Base-by-base conservation (phyloP, 2,797 vertebrate genomes). In the Novumbra hubbsi region DNA sequence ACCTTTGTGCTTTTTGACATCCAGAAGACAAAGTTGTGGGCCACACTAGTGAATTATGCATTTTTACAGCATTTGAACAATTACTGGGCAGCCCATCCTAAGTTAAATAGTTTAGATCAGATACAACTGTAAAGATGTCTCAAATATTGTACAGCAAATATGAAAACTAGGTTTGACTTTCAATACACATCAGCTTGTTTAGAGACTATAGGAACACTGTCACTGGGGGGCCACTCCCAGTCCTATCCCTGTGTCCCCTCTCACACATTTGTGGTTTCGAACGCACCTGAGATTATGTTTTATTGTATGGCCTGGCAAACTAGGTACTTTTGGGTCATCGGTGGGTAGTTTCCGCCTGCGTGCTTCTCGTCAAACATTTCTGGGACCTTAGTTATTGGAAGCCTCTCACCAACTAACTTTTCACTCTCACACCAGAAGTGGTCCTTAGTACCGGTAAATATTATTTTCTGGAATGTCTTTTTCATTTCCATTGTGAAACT, bases 321-420 rank as follows among this genome's bases (percentile, higher is more conserved):
- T 85, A 70, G 87, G 89, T 90, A 88, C 86, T 91, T 91, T 89
- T 87, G n/a, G 55, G 55, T n/a, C 55, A 57, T 0, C 8, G 16
- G 17, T 57, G 55, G 9, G 55, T 24, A 60, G 3, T 60, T 60
- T 60, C 55, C 55, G 86, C 73, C 66, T 28, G 3, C 64, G 30
- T 63, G 8, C 76, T 83, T 78, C 77, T 72, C 80, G 79, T 49
- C 7, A 15, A 11, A 2, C 2, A 27, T 71, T n/a, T 80, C 32
- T 66, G 74, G 30, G 32, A 34, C 2, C 15, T 63, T 32, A 50
- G 17, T 66, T 11, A 30, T 34, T 4, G 30, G 63, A 80, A 78
- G 76, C 63, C 27, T 9, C 28, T 77, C 50, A 50, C 64, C 52
- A 64, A n/a, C 27, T 28, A 55, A 28, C 68, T 55, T 24, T 49